Percentiles rank a stretch among this genome's conserved stretches.
Conservation (phyloP, 1,140 invertebrate species). For the Metaphire vulgaris region DNA sequence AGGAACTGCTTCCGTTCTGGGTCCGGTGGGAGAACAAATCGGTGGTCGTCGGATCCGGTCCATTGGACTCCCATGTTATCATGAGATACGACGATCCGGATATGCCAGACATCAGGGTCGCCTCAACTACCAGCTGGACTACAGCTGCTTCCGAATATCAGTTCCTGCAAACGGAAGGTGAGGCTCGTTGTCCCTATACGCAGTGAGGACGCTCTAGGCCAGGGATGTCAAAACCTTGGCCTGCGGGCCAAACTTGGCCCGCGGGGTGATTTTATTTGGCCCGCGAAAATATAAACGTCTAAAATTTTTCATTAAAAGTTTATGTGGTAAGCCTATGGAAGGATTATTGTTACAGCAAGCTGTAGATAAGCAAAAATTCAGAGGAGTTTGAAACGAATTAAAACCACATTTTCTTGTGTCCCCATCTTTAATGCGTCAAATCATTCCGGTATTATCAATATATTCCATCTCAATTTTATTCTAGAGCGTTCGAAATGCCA, state of each 20-base stretch:
- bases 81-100: not conserved
- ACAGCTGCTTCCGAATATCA: not conserved
- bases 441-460: too few species aligned
- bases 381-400: too few species aligned
- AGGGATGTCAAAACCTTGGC: not conserved
- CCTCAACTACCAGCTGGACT: not conserved
- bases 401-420: too few species aligned
- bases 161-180: not conserved
- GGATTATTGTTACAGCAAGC: not conserved
- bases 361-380: not conserved
- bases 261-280: not conserved
- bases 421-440: too few species aligned
- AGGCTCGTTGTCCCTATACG: not conserved
- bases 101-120: not conserved
- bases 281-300: not conserved
- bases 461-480: too few species aligned
- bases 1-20: constrained; percentile 7
- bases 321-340: not conserved
- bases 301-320: not conserved
- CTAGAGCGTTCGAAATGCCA: too few species aligned
- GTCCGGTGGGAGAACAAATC: not conserved
- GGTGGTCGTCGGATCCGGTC: not conserved
- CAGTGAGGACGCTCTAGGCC: not conserved
- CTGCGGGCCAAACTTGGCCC: not conserved
- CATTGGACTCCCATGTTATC: not conserved